phyloP scores from a whole-genome alignment of 1,140 invertebrate species.

The Hyles vespertilio region DNA sequence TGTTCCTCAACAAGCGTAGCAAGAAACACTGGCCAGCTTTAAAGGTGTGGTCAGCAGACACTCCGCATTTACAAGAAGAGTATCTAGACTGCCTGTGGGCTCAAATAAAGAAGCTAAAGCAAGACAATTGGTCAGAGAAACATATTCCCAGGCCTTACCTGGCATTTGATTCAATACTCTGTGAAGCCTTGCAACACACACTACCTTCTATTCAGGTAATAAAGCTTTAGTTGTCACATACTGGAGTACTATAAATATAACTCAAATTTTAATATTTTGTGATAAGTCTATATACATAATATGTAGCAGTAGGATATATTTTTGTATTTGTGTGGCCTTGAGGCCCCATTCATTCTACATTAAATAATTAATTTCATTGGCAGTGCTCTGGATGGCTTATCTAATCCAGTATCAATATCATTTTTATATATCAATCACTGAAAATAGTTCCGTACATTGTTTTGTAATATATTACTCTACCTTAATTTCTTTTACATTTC shows the following conservation, averaged over 20 bases:
- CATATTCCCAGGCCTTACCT: slow-evolving; percentile 97
- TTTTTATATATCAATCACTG: too few relatives aligned
- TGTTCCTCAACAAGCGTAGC: slow-evolving; percentile 94
- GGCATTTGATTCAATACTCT: slow-evolving; percentile 95
- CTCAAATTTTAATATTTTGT: too few relatives aligned
- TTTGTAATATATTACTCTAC: too few relatives aligned
- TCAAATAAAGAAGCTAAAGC: slow-evolving; percentile 90
- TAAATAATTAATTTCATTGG: too few relatives aligned
- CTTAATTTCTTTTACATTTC: slow-evolving; percentile 22
- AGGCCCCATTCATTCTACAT: too few relatives aligned
- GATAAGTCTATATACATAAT: too few relatives aligned
- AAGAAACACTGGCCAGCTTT: slow-evolving; percentile 94
- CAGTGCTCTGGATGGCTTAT: too few relatives aligned
- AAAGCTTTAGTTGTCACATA: slow-evolving; percentile 1
- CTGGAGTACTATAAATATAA: too few relatives aligned
- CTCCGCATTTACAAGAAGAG: slow-evolving; percentile 98
- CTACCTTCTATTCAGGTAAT: slow-evolving; percentile 85
- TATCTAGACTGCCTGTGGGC: slow-evolving; percentile 98
- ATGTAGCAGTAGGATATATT: too few relatives aligned
- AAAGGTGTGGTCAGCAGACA: slow-evolving; percentile 94
- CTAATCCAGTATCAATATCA: too few relatives aligned
- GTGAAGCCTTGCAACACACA: slow-evolving; percentile 97
- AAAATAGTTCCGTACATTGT: too few relatives aligned
- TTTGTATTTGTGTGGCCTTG: too few relatives aligned
- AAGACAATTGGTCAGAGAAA: slow-evolving; percentile 98